A percentile compares a stretch with the other conserved stretches of the same genome.
These are phyloP conservation scores for Raja brachyura DNA, from an alignment of 2,113 vertebrate genomes.

Conservation along the genomic window DNA sequence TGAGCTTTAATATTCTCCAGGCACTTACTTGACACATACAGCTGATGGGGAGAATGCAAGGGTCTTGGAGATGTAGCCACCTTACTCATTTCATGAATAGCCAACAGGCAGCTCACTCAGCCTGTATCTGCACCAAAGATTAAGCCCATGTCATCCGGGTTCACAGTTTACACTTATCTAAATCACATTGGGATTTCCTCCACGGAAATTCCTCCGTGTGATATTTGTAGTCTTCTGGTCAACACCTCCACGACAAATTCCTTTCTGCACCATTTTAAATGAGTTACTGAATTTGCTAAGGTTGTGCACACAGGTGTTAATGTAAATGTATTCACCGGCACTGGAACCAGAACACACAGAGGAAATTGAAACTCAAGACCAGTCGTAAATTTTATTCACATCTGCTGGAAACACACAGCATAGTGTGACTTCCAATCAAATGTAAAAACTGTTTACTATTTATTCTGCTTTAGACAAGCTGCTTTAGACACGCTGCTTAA, in stretches of 20 bases:
- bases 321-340: not conserved
- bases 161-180: not conserved
- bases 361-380: not conserved
- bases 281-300: not conserved
- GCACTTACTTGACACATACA: not conserved
- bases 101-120: no score
- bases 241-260: no score
- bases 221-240: no score
- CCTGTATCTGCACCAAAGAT: no score
- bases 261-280: not conserved
- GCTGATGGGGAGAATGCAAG: not conserved
- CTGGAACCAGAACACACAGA: not conserved
- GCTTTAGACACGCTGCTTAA: not conserved
- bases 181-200: not conserved
- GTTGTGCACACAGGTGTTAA: not conserved
- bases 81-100: not conserved
- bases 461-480: not conserved
- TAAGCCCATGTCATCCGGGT: not conserved
- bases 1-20: not conserved
- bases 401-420: not conserved
- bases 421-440: not conserved
- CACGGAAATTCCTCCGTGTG: not conserved
- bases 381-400: not conserved
- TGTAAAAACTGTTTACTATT: not conserved
- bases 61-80: no score